Conservation (phyloP, 2,797 vertebrate species). For the Takifugu rubripes region DNA sequence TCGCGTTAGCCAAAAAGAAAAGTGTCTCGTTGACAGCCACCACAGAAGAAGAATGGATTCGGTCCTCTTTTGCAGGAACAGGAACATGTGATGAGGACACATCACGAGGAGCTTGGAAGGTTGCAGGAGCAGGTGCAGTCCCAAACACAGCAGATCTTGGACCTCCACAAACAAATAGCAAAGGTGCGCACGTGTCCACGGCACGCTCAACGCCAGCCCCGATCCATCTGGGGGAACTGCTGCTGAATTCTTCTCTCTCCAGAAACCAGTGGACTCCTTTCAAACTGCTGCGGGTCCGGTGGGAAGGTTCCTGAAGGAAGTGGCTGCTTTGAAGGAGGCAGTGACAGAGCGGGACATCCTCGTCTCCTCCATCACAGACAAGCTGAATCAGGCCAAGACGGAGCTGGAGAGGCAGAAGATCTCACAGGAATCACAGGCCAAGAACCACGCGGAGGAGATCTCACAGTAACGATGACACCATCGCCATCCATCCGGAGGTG, state of each 20-base stretch:
- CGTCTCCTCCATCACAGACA: slow-evolving; percentile 79
- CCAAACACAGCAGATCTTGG: slow-evolving; percentile 81
- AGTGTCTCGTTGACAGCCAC: too few relatives aligned
- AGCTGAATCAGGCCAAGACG: slow-evolving; percentile 76
- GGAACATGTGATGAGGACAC: slow-evolving; percentile 84
- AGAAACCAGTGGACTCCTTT: slow-evolving; percentile 37
- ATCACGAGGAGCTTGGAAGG: slow-evolving; percentile 82
- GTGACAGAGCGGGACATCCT: slow-evolving; percentile 87
- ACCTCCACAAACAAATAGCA: slow-evolving; percentile 84
- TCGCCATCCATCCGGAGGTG: too few relatives aligned
- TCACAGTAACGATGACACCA: slow-evolving; percentile 72
- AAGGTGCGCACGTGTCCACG: slow-evolving; percentile 71
- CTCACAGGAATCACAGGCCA: slow-evolving; percentile 72
- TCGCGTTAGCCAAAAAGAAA: too few relatives aligned
- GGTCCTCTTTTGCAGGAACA: slow-evolving; percentile 78
- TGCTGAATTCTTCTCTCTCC: background rate
- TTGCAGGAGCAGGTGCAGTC: slow-evolving; percentile 87
- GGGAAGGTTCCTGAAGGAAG: slow-evolving; percentile 77
- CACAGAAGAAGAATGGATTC: too few relatives aligned
- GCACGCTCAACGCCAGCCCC: background rate
- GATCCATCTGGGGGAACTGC: too few relatives aligned
- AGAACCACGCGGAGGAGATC: slow-evolving; percentile 74
- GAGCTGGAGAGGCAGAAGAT: slow-evolving; percentile 83
- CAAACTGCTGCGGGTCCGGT: slow-evolving; percentile 83
- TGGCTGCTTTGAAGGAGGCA: slow-evolving; percentile 90